phyloP scores from a whole-genome alignment of 2,888 invertebrate species.

The Conomelus anceps region DNA sequence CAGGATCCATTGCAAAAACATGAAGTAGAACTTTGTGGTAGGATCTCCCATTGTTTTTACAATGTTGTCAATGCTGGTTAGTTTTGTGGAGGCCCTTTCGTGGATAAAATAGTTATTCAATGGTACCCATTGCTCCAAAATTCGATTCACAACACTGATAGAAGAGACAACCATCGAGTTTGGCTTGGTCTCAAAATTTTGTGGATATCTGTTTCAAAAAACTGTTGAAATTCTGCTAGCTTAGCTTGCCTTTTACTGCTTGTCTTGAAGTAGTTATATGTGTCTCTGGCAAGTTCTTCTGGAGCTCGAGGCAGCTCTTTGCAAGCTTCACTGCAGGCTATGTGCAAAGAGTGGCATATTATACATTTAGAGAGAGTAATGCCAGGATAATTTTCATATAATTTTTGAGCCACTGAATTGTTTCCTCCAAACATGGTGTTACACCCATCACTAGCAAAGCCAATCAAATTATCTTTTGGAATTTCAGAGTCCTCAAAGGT shows the following conservation, averaged over 20 bases:
- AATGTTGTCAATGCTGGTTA: no score
- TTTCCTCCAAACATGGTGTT: conserved; percentile 38
- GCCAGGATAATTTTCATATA: conserved; percentile 34
- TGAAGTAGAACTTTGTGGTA: not conserved
- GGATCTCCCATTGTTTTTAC: not conserved
- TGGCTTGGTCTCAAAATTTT: conserved; percentile 35
- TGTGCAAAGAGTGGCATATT: conserved; percentile 39
- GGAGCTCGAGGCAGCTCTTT: conserved; percentile 36
- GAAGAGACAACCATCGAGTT: conserved; percentile 34
- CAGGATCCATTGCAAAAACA: not conserved
- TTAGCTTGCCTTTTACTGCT: conserved; percentile 30
- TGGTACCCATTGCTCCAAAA: conserved; percentile 13
- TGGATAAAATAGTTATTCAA: not conserved
- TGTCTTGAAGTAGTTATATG: conserved; percentile 35
- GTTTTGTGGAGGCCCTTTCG: no score
- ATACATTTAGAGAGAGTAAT: conserved; percentile 37
- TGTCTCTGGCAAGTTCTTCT: conserved; percentile 37
- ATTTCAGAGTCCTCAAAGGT: conserved; percentile 31
- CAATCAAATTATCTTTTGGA: conserved; percentile 38
- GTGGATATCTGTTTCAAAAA: conserved; percentile 30
- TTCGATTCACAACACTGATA: conserved; percentile 4
- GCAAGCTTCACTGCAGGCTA: conserved; percentile 38
- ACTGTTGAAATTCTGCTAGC: conserved; percentile 32
- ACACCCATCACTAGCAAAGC: conserved; percentile 39
- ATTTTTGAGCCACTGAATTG: conserved; percentile 37